These are phyloP conservation scores for Drosophila mimica DNA, from an alignment of 2,888 invertebrate genomes.

Conservation along the genomic window DNA sequence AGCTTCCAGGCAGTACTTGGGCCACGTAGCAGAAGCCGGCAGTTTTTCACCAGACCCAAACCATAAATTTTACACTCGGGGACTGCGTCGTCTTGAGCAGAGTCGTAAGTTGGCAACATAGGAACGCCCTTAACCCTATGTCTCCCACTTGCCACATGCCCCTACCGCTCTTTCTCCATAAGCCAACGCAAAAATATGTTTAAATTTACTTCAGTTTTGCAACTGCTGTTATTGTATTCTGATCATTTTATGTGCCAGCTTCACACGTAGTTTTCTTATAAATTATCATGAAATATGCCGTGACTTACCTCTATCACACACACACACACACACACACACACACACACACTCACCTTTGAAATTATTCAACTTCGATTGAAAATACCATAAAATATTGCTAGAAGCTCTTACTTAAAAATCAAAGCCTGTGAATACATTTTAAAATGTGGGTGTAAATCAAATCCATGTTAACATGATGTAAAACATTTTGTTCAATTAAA, in stretches of 20 bases:
- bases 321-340: not conserved
- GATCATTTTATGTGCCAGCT: constrained; percentile 51
- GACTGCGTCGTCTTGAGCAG: constrained; percentile 63
- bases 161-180: not conserved
- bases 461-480: not conserved
- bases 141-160: constrained; percentile 9
- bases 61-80: constrained; percentile 73
- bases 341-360: constrained; percentile 4
- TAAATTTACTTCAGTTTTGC: constrained; percentile 64
- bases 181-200: constrained; percentile 61
- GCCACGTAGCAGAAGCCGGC: constrained; percentile 59
- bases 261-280: constrained; percentile 68
- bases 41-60: constrained; percentile 69
- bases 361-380: constrained; percentile 2
- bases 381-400: not conserved
- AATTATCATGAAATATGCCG: constrained; percentile 73
- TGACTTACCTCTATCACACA: too few species aligned
- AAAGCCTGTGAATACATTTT: not conserved
- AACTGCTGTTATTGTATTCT: constrained; percentile 64
- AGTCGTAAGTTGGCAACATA: constrained; percentile 74
- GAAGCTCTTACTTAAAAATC: not conserved
- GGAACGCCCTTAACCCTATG: constrained; percentile 30
- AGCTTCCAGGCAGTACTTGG: constrained; percentile 64
- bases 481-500: not conserved
- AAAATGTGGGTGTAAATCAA: not conserved